These are phyloP conservation scores for Carcharodon carcharias DNA, from an alignment of 2,797 vertebrate species.

Conservation along the genomic window DNA sequence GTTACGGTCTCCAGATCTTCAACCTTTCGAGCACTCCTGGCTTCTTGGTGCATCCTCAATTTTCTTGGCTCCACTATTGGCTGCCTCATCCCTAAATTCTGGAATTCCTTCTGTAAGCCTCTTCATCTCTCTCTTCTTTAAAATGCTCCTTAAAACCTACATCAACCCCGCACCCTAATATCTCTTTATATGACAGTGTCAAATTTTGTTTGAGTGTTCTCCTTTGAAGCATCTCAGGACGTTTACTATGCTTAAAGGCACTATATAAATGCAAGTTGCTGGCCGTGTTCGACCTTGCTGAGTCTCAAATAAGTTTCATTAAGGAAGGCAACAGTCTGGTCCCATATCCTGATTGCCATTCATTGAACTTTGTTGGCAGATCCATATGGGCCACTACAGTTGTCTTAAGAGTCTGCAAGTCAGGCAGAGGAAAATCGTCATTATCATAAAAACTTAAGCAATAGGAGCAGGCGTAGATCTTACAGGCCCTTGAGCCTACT, in stretches of 20 bases:
- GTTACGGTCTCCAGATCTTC: neutral
- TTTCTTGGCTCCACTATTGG: neutral
- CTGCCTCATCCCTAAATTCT: neutral
- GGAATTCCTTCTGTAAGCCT: neutral
- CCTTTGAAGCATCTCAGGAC: neutral
- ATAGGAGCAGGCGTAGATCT: too few species aligned
- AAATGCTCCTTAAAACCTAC: neutral
- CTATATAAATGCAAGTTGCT: neutral
- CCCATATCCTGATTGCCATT: neutral
- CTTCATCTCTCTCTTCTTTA: neutral
- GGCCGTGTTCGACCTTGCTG: neutral
- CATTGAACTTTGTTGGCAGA: neutral
- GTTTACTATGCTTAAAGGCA: neutral
- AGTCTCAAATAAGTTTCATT: neutral
- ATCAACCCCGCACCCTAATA: too few species aligned
- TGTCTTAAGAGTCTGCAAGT: neutral
- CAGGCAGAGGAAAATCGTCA: neutral
- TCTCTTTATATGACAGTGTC: too few species aligned
- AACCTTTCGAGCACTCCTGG: neutral
- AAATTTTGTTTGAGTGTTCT: neutral
- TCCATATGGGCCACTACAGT: neutral
- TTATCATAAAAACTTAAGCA: too few species aligned
- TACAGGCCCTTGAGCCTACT: too few species aligned
- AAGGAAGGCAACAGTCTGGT: neutral
- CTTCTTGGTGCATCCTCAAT: neutral